phyloP scores from a whole-genome alignment of 2,888 invertebrate species.

The Dioctria rufipes region DNA sequence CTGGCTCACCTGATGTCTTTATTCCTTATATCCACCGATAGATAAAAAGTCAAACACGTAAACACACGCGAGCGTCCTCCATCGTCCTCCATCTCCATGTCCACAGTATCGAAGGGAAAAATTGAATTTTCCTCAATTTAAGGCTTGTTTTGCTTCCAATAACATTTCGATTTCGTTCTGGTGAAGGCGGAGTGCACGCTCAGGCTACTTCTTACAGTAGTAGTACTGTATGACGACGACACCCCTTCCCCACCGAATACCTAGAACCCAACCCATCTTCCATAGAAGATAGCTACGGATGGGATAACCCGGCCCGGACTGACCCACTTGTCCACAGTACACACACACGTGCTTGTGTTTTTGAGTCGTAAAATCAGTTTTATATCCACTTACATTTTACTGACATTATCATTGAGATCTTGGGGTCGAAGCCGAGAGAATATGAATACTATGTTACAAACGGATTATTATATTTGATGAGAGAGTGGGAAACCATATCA shows the following conservation, averaged over 20 bases:
- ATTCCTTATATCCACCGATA: background rate
- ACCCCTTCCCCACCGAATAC: too few relatives aligned
- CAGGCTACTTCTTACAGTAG: background rate
- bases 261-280: background rate
- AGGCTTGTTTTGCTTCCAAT: slow-evolving; percentile 52
- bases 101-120: slow-evolving; percentile 1
- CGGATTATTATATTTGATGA: slow-evolving; percentile 48
- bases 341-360: slow-evolving; percentile 41
- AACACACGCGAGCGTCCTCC: background rate
- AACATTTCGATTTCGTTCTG: slow-evolving; percentile 17
- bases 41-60: background rate
- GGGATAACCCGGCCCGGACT: slow-evolving; percentile 2
- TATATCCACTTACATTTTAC: slow-evolving; percentile 45
- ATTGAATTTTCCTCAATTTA: slow-evolving; percentile 52
- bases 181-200: background rate
- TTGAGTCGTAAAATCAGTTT: slow-evolving; percentile 49
- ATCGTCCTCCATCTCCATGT: background rate
- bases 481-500: slow-evolving; percentile 39
- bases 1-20: slow-evolving; percentile 5
- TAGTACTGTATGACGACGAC: background rate
- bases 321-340: slow-evolving; percentile 33
- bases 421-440: slow-evolving; percentile 11
- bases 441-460: slow-evolving; percentile 37
- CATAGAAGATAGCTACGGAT: background rate
- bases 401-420: slow-evolving; percentile 43